Base-by-base conservation (phyloP, 2,797 vertebrate genomes). In the Falco concolor region DNA sequence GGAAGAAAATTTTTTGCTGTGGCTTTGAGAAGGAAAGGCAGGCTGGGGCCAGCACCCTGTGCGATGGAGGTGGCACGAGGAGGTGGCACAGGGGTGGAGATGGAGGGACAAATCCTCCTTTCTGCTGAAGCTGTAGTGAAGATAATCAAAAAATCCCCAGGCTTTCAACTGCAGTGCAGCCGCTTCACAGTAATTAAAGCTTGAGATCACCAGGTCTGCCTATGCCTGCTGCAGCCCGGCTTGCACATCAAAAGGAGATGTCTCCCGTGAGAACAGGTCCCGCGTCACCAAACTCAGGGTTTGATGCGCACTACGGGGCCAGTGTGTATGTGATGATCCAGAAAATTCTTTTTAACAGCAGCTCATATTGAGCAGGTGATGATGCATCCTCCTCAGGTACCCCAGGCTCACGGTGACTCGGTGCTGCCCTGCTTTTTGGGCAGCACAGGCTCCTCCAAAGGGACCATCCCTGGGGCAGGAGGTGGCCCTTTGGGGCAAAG, bases 321-420 rank as follows among this genome's bases (percentile, higher is more conserved):
- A 2, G 20, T 1, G 69, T 9, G 68, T 2, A 5, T 32, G 54
- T 2, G 54, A 42, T 6, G 53, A 63, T 34, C 42, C 34, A 12
- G 68, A 20, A 21, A 36, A n/a, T 30, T 3, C 78, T 42, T 42
- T 42, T 3, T 10, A 45, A 3, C 12, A 45, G 73, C 72, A 38
- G 57, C 65, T 89, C 52, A 6, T 12, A 2, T 9, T 2, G 20
- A 36, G 81, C 56, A 60, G 95, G 79, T 25, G 75, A 50, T 27
- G 60, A 49, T 1, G 1, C 47, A 32, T 7, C 27, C 36, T 44
- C 38, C n/a, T 9, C 0, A 3, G 22, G 56, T 30, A 36, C 23
- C 22, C 38, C 0, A 0, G 10, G 50, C 38, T 68, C 4, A 1
- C 1, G 0, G 60, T 6, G 63, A 18, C 61, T 53, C 2, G 0